Evolutionary conservation across 2,888 invertebrate species (phyloP), one percentile per base, ranked within the genome.

Genomic region (Cataglyphis cursor): DNA sequence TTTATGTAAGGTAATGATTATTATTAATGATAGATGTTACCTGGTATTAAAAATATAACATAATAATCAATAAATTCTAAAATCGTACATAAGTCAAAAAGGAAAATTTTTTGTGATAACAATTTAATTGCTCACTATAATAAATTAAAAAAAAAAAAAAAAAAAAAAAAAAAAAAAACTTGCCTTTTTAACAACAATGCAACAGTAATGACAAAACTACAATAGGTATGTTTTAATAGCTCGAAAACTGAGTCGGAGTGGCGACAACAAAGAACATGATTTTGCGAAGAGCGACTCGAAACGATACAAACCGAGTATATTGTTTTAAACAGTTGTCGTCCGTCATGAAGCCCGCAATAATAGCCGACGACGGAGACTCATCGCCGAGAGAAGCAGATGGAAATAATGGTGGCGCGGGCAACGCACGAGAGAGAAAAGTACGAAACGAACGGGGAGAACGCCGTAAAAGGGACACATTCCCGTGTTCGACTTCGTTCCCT

Each of bases 371-470:
- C 81, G 28, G 54, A 73, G 81, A 82, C 78, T 81, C 84, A 81
- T 70, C 74, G 66, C 51, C 84, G 66, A 57, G 85, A 41, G 41
- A 41, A 41, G 41, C 86, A 85, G 87, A 85, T 87, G 88, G 91
- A 90, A 92, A 91, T 92, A 91, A 91, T 91, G 86, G 85, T 74
- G 73, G 62, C 61, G 65, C 61, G 81, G 44, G 18, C 8, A n/a
- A 66, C 65, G 76, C 62, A 59, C 68, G 81, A 68, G 61, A 85
- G 85, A 64, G 61, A 62, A 65, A 62, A 65, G 35, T 66, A 24
- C 35, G 54, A 44, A 82, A 84, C 85, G 73, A 51, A 76, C 65
- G 72, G 72, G 44, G 62, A 75, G 66, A 72, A 62, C 72, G 21
- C 86, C 85, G 81, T 89, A 89, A 90, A 91, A 89, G 90, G 88